A percentile compares a stretch with the other conserved stretches of the same genome.
Conservation (phyloP, 2,113 vertebrate species). For the Leptobrachium ailaonicum region DNA sequence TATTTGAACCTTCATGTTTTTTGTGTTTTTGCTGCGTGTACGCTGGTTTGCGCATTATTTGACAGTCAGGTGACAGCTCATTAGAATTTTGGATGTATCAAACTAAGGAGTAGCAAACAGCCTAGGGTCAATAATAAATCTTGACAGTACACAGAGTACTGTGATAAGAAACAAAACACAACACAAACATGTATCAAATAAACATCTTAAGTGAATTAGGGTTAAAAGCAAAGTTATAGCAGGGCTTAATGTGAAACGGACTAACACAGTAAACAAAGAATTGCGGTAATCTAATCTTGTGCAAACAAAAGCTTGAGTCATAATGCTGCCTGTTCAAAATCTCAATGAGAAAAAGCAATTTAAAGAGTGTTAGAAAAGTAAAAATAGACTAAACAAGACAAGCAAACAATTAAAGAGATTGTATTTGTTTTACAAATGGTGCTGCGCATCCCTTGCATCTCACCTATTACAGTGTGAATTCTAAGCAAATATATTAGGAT, state of each 20-base stretch:
- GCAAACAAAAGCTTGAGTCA: conserved; percentile 39
- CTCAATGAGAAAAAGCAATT: conserved; percentile 12
- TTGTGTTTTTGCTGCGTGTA: no score
- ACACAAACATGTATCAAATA: conserved; percentile 41
- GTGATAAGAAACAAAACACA: conserved; percentile 27
- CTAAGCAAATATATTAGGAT: neutral
- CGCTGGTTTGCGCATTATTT: no score
- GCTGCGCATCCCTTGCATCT: neutral
- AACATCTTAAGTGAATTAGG: conserved; percentile 40
- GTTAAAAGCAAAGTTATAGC: conserved; percentile 32
- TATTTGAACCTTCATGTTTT: no score
- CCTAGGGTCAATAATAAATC: neutral
- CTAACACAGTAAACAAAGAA: conserved; percentile 42
- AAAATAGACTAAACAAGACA: neutral
- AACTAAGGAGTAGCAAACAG: no score
- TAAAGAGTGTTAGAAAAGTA: neutral
- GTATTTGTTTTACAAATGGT: neutral
- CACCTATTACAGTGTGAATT: neutral
- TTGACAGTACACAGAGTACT: conserved; percentile 9
- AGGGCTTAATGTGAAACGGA: conserved; percentile 25
- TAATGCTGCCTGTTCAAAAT: conserved; percentile 34
- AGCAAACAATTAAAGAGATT: neutral
- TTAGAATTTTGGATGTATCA: no score
- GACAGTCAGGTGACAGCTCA: no score
- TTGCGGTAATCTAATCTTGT: conserved; percentile 44